These are phyloP conservation scores for Eristalinus aeneus DNA, from an alignment of 2,888 invertebrate species.

Conservation along the genomic window DNA sequence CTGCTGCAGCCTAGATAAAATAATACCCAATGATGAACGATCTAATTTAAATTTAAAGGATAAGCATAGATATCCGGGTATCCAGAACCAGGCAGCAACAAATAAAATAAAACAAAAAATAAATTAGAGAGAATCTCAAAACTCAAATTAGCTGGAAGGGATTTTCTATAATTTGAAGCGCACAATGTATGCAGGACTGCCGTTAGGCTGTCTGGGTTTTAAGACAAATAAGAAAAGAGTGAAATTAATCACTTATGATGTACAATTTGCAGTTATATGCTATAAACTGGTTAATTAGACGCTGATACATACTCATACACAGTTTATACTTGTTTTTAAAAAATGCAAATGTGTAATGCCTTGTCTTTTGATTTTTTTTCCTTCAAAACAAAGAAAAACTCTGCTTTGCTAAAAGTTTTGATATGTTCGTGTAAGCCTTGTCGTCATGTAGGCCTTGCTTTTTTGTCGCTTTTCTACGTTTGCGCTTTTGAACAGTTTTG, in stretches of 20 bases:
- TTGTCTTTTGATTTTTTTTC: too few relatives aligned
- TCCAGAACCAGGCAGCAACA: slow-evolving; percentile 37
- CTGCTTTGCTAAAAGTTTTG: too few relatives aligned
- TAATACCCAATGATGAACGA: slow-evolving; percentile 71
- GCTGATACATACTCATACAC: not conserved
- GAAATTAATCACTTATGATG: slow-evolving; percentile 40
- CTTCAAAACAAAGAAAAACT: too few relatives aligned
- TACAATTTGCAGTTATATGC: slow-evolving; percentile 6
- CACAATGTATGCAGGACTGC: slow-evolving; percentile 24
- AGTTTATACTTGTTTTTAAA: not conserved
- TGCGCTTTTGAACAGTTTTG: too few relatives aligned
- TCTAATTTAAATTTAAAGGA: slow-evolving; percentile 72
- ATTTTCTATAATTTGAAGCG: slow-evolving; percentile 68
- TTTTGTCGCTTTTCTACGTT: too few relatives aligned
- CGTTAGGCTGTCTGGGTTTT: not conserved
- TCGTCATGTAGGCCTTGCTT: too few relatives aligned
- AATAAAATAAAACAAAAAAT: slow-evolving; percentile 39
- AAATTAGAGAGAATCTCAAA: slow-evolving; percentile 56
- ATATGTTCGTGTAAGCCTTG: too few relatives aligned
- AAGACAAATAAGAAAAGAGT: slow-evolving; percentile 16
- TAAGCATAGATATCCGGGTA: slow-evolving; percentile 70
- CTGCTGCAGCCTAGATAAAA: slow-evolving; percentile 69
- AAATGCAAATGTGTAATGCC: not conserved
- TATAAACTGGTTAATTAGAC: slow-evolving; percentile 63
- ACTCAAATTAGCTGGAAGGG: slow-evolving; percentile 69